Evolutionary conservation across 2,113 vertebrate genomes (phyloP).

Genomic region (Pagrus major): DNA sequence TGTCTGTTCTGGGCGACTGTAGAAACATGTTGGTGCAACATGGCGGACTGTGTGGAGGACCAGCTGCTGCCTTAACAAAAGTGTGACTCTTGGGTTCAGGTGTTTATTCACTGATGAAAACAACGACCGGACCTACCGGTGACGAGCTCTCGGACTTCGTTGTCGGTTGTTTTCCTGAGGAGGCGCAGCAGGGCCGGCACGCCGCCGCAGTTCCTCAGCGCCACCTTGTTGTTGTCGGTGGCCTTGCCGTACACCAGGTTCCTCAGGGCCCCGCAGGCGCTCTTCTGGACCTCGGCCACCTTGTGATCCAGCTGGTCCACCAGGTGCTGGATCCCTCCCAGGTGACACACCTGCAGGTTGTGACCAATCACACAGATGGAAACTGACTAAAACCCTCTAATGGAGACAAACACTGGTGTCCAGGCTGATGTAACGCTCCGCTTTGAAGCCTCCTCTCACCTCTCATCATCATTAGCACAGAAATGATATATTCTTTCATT

Average conservation of each 20-base stretch:
- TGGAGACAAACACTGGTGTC: too few species aligned
- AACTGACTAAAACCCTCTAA: background rate
- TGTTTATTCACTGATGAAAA: too few species aligned
- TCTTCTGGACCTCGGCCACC: conserved; percentile 95
- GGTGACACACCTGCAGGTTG: conserved; percentile 89
- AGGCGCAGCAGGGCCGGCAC: conserved; percentile 94
- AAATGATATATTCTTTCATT: background rate
- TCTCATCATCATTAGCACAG: background rate
- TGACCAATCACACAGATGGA: background rate
- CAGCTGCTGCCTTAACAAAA: too few species aligned
- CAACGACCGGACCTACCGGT: conserved; percentile 83
- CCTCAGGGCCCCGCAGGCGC: conserved; percentile 94
- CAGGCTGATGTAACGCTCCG: background rate
- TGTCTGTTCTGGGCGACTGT: too few species aligned
- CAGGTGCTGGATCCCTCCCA: conserved; percentile 97
- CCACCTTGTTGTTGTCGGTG: conserved; percentile 98
- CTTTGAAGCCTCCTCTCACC: background rate
- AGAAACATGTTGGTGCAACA: too few species aligned
- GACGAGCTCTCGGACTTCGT: conserved; percentile 95
- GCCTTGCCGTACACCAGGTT: conserved; percentile 97
- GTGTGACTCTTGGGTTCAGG: too few species aligned
- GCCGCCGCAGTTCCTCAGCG: conserved; percentile 96
- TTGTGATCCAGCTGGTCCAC: conserved; percentile 97
- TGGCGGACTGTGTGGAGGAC: too few species aligned
- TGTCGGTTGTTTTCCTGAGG: conserved; percentile 93